A percentile compares a stretch with the other conserved stretches of the same genome.
These are phyloP conservation scores for Anguilla megastoma DNA, from an alignment of 2,797 vertebrate genomes.

Conservation along the genomic window DNA sequence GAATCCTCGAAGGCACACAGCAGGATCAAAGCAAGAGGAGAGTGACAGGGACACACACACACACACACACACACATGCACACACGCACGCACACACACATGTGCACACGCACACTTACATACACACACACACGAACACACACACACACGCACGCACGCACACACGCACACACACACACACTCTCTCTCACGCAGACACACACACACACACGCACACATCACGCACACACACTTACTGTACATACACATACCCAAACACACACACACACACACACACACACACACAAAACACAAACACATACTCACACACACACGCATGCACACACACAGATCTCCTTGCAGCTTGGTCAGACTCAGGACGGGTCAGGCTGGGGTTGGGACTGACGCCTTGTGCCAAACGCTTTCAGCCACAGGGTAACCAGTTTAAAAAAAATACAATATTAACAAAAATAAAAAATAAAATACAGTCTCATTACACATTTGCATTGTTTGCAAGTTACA, in stretches of 20 bases:
- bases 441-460: constrained; percentile 21
- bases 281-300: too few relatives aligned
- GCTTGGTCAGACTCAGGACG: not conserved
- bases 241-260: not conserved
- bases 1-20: constrained; percentile 63
- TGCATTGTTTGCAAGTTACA: constrained; percentile 36
- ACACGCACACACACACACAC: not conserved
- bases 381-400: not conserved
- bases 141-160: not conserved
- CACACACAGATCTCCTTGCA: not conserved
- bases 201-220: not conserved
- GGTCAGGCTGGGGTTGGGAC: not conserved
- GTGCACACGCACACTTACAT: not conserved
- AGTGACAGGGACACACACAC: not conserved
- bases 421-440: constrained; percentile 16
- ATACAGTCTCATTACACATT: constrained; percentile 24
- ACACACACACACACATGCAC: not conserved
- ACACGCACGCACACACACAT: not conserved
- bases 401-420: constrained; percentile 21
- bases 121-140: not conserved
- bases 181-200: not conserved
- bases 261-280: not conserved
- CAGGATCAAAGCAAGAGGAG: constrained; percentile 42
- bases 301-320: not conserved
- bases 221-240: not conserved